Evolutionary conservation across 2,888 invertebrate genomes (phyloP), one percentile per base, ranked within the genome.

Genomic region (Napeogenes inachia): DNA sequence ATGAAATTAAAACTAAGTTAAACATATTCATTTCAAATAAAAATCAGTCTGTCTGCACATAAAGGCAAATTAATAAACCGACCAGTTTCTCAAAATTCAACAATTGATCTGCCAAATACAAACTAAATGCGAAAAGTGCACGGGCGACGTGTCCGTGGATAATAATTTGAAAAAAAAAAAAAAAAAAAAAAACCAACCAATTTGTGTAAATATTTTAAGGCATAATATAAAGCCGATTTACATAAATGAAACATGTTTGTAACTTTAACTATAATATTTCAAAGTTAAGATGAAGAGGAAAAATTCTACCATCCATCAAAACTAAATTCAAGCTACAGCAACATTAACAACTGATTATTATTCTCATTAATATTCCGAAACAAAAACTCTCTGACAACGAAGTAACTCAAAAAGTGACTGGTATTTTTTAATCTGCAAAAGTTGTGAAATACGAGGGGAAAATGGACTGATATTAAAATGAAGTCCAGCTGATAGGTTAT

Each of bases 301-400:
- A 54, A 13, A 38, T n/a, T 50, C 45, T 21, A 10, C 33, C 45
- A 46, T 58, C 45, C 47, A 33, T 53, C 38, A 63, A 50, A 59
- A 38, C 54, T 59, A 46, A 62, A 60, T 54, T 58, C n/a, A 50
- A 63, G 30, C 10, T 21, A 13, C 42, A 55, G 35, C 53, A 55
- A 21, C 53, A 56, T 59, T 59, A 62, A 64, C 46, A 67, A 73
- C 68, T 70, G 69, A 72, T 73, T 66, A 68, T 63, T 70, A 68
- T 71, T 72, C 76, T 78, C 76, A 80, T 81, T 81, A 81, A 74
- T 74, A 73, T 71, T 69, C 61, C 60, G 63, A 74, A 70, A 71
- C 69, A 73, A 72, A 69, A 71, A 68, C 66, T 46, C 54, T 56
- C 55, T 65, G 61, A 59, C 65, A 62, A 60, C 60, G 68, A 66